Percentiles rank a stretch among this genome's conserved stretches.
These are phyloP conservation scores for Setipinna tenuifilis DNA, from an alignment of 2,797 vertebrate species.

Conservation along the genomic window DNA sequence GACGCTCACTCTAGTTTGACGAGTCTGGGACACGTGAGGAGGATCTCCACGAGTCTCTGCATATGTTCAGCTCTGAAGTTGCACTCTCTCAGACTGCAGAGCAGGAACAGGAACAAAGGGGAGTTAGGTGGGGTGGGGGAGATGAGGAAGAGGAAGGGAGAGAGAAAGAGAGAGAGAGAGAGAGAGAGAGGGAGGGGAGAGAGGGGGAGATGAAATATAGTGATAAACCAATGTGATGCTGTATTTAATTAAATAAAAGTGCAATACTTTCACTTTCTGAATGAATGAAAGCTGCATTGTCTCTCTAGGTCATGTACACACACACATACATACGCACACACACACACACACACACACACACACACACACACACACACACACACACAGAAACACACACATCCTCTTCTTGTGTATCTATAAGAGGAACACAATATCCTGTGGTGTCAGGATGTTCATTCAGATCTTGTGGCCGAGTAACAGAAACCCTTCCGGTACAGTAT, in stretches of 20 bases:
- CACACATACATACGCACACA: conserved; percentile 20
- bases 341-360: not conserved
- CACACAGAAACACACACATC: no score
- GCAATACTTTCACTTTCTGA: conserved; percentile 39
- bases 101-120: not conserved
- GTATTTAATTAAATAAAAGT: not conserved
- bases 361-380: not conserved
- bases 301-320: no score
- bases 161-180: not conserved
- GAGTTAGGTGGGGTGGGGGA: not conserved
- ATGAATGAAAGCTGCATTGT: not conserved
- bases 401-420: no score
- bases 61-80: conserved; percentile 61
- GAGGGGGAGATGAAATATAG: not conserved
- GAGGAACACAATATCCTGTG: no score
- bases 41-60: conserved; percentile 60
- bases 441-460: no score
- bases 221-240: not conserved
- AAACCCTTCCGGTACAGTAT: no score
- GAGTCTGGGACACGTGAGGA: conserved; percentile 56
- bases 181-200: not conserved
- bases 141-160: not conserved
- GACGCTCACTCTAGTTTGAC: conserved; percentile 69
- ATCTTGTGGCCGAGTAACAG: no score
- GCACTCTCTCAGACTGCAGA: conserved; percentile 65